A percentile compares a stretch with the other conserved stretches of the same genome.
These are phyloP conservation scores for Eclectus roratus DNA, from an alignment of 2,113 vertebrate genomes.

Conservation along the genomic window DNA sequence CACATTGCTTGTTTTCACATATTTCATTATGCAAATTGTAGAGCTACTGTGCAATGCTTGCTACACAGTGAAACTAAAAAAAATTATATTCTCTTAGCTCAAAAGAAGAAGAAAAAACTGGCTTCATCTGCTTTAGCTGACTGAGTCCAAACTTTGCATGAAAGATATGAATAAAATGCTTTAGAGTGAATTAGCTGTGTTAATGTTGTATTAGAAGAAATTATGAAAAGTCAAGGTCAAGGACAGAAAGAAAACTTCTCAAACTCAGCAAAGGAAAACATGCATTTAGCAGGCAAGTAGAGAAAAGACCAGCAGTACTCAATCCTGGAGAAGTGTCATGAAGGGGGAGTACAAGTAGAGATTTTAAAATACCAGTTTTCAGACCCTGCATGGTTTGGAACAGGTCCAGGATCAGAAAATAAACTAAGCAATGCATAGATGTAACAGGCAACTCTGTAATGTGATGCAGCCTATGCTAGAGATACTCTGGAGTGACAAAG, in stretches of 20 bases:
- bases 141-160: background rate
- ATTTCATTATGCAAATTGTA: background rate
- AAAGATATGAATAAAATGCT: background rate
- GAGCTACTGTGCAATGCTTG: background rate
- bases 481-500: background rate
- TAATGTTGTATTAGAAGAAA: background rate
- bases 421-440: background rate
- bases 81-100: background rate
- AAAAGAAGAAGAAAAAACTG: background rate
- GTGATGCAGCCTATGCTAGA: background rate
- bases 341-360: background rate
- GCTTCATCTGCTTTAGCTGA: background rate
- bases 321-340: background rate
- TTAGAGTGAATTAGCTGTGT: background rate
- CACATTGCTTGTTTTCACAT: background rate
- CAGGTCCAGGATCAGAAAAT: background rate
- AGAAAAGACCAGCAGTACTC: background rate
- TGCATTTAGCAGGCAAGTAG: background rate
- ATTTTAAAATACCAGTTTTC: background rate
- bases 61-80: background rate
- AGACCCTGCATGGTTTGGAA: background rate
- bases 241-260: background rate
- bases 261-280: background rate
- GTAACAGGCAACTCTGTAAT: accelerated
- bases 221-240: background rate